Base-by-base conservation (phyloP, 2,888 invertebrate genomes). In the Drosophila picticornis region DNA sequence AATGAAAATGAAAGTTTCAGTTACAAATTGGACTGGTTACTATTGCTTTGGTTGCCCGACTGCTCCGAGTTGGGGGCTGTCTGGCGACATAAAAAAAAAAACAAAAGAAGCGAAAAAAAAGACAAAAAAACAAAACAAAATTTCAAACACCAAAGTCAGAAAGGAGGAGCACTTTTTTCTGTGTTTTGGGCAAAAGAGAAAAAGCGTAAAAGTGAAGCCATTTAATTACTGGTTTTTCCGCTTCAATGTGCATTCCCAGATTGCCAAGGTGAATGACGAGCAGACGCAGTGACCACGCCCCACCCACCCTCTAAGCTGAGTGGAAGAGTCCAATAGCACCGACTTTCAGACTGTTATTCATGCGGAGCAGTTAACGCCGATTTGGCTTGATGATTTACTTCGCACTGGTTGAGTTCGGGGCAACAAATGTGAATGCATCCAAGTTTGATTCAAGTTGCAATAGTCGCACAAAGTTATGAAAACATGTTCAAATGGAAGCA, bases 171-270 rank as follows among this genome's bases (percentile, higher is more conserved):
- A 51, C 13, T n/a, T 36, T 63, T 38, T n/a, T n/a, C 38, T 46
- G 16, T 38, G 6, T 29, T 61, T 61, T 58, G 46, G 57, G n/a
- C 52, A 31, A 56, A 61, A 66, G 40, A 65, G 53, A 65, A 64
- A 77, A 75, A 79, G 70, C 31, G 67, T 52, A 56, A 65, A 73
- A 77, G 64, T 74, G 75, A 74, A 75, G 83, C 77, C 85, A 87
- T 84, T 85, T 85, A 85, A 85, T 85, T 85, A 85, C 84, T 71
- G 85, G 84, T 90, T 85, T 85, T 89, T 84, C 84, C 82, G 62
- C 90, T 73, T 73, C 69, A 81, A 68, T 63, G 76, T 82, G 61
- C 72, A 80, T 52, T 71, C 57, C 75, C 70, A 63, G 82, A 72
- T 80, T 80, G 68, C 75, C 88, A 89, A 88, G 84, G 84, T 87